phyloP scores from a whole-genome alignment of 2,888 invertebrate genomes.

The Leistus spinibarbis region DNA sequence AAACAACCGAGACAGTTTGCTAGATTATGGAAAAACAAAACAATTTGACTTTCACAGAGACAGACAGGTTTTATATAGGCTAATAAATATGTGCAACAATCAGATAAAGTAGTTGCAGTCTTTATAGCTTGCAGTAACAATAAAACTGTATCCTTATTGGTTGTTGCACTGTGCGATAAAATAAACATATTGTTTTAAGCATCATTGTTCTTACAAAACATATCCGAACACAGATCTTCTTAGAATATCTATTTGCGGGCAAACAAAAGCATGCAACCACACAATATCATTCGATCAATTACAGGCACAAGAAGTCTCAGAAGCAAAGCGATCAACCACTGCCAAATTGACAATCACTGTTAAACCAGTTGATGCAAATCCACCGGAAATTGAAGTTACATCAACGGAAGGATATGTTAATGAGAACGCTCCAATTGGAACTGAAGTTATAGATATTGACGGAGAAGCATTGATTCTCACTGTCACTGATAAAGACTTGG shows the following conservation, averaged over 20 bases:
- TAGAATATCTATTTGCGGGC: background rate
- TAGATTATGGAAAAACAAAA: background rate
- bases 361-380: conserved; percentile 85
- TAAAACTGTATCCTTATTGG: conserved; percentile 27
- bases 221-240: background rate
- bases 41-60: background rate
- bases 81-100: conserved; percentile 7
- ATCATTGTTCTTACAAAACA: conserved; percentile 4
- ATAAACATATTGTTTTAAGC: conserved; percentile 15
- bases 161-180: background rate
- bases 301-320: conserved; percentile 83
- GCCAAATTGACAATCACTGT: conserved; percentile 83
- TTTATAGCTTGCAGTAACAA: conserved; percentile 21
- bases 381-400: conserved; percentile 76
- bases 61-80: background rate
- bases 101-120: conserved; percentile 8
- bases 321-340: conserved; percentile 78
- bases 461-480: conserved; percentile 73
- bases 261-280: background rate
- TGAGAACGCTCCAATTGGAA: conserved; percentile 86
- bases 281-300: conserved; percentile 38
- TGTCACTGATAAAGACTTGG: conserved; percentile 86
- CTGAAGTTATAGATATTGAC: conserved; percentile 71
- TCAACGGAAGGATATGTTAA: conserved; percentile 79
- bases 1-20: no score